Conservation (phyloP, 2,113 vertebrate genomes). For the Malurus elegans region DNA sequence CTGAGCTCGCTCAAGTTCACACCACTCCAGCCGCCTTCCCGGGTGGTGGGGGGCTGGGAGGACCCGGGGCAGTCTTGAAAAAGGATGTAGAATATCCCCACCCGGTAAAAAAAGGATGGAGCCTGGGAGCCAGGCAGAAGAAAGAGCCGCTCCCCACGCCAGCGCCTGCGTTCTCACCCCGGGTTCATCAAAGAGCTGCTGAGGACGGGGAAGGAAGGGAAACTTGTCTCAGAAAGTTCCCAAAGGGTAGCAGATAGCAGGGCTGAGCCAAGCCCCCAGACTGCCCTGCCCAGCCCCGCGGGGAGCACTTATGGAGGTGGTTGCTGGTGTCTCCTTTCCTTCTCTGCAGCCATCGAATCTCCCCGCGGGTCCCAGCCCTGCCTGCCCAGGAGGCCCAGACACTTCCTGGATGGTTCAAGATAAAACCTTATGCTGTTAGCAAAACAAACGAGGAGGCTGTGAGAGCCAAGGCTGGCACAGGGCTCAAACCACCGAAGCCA, state of each 20-base stretch:
- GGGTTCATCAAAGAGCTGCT: constrained; percentile 31
- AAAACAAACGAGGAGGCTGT: constrained; percentile 59
- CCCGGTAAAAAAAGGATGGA: background rate
- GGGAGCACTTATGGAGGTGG: constrained; percentile 31
- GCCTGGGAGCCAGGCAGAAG: background rate
- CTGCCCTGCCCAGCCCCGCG: constrained; percentile 44
- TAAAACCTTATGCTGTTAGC: constrained; percentile 65
- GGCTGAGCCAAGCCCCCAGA: constrained; percentile 39
- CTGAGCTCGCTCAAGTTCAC: background rate
- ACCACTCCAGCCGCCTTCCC: background rate
- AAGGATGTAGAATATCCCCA: background rate
- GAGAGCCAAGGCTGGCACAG: constrained; percentile 59
- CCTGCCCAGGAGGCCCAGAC: constrained; percentile 61
- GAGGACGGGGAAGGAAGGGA: constrained; percentile 8
- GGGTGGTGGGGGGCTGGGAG: background rate
- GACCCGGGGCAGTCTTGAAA: background rate
- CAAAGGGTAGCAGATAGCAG: constrained; percentile 37
- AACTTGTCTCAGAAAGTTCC: constrained; percentile 32
- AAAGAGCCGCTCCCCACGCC: background rate
- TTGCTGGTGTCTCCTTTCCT: constrained; percentile 54
- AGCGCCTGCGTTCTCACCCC: background rate
- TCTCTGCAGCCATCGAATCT: constrained; percentile 20
- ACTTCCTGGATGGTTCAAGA: constrained; percentile 54
- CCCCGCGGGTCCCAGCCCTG: constrained; percentile 37
- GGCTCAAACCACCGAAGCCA: constrained; percentile 49